Conservation (phyloP, 2,888 invertebrate species). For the Tridacna crocea region DNA sequence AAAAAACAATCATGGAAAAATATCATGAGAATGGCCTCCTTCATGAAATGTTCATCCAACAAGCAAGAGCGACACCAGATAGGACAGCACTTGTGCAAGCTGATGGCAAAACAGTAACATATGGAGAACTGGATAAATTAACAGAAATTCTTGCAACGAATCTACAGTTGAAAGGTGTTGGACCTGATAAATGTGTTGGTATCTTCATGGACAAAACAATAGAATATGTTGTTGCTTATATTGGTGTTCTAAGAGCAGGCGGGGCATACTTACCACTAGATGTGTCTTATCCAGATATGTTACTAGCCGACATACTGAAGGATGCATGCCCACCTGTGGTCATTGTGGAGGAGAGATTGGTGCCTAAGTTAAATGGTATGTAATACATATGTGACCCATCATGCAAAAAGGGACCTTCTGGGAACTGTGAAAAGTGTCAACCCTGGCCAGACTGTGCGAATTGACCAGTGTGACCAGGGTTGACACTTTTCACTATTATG, state of each 20-base stretch:
- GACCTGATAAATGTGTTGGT: constrained; percentile 80
- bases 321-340: constrained; percentile 82
- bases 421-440: too few relatives aligned
- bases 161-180: constrained; percentile 76
- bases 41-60: constrained; percentile 80
- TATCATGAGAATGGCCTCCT: constrained; percentile 77
- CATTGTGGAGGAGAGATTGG: constrained; percentile 71
- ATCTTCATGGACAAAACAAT: constrained; percentile 83
- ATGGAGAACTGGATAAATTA: constrained; percentile 74
- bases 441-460: too few relatives aligned
- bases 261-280: constrained; percentile 84
- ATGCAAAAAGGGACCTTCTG: too few relatives aligned
- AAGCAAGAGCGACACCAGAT: constrained; percentile 77
- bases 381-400: too few relatives aligned
- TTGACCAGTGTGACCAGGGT: too few relatives aligned
- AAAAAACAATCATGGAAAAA: constrained; percentile 53
- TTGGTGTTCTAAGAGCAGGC: constrained; percentile 84
- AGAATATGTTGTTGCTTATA: constrained; percentile 82
- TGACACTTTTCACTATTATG: too few relatives aligned
- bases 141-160: constrained; percentile 79
- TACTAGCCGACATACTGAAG: constrained; percentile 83
- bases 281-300: constrained; percentile 81
- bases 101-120: constrained; percentile 74
- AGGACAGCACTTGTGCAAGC: constrained; percentile 72
- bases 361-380: constrained; percentile 66